These are phyloP conservation scores for Colletes latitarsis DNA, from an alignment of 1,140 invertebrate genomes.

Conservation along the genomic window DNA sequence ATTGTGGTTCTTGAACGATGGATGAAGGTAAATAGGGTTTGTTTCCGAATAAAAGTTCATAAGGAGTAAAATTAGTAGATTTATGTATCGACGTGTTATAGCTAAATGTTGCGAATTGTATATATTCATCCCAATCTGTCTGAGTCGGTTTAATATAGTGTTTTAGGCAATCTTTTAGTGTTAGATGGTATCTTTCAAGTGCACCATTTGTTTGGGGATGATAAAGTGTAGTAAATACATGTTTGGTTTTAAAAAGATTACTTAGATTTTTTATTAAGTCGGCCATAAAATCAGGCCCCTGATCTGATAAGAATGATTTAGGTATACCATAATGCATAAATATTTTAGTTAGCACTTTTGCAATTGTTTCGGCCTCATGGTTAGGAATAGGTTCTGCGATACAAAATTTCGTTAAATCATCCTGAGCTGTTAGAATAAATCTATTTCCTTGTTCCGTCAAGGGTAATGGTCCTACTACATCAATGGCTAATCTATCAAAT, in stretches of 20 bases:
- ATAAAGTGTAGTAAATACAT: conserved; percentile 71
- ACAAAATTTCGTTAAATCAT: conserved; percentile 2
- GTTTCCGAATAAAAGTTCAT: conserved; percentile 77
- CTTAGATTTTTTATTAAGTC: conserved; percentile 47
- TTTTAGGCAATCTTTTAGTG: conserved; percentile 59
- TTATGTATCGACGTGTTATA: conserved; percentile 78
- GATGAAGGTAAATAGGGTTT: conserved; percentile 68
- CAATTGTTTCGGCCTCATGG: too few species aligned
- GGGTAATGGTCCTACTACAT: conserved; percentile 4
- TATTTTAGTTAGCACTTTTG: conserved; percentile 43
- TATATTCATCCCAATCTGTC: conserved; percentile 77
- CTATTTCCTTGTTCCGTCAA: background rate
- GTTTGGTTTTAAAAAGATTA: conserved; percentile 62
- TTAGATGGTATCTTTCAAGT: conserved; percentile 74
- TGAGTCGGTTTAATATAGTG: conserved; percentile 71
- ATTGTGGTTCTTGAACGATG: background rate
- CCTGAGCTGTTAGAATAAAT: background rate
- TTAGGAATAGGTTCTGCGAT: too few species aligned
- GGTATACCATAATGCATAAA: conserved; percentile 68
- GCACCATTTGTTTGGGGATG: conserved; percentile 72
- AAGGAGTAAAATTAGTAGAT: conserved; percentile 74
- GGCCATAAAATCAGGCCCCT: conserved; percentile 68
- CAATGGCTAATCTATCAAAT: background rate
- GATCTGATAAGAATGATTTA: conserved; percentile 68
- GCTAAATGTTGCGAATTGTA: conserved; percentile 76